A percentile compares a stretch with the other conserved stretches of the same genome.
These are phyloP conservation scores for Rhynchophorus ferrugineus DNA, from an alignment of 1,140 invertebrate species.

Conservation along the genomic window DNA sequence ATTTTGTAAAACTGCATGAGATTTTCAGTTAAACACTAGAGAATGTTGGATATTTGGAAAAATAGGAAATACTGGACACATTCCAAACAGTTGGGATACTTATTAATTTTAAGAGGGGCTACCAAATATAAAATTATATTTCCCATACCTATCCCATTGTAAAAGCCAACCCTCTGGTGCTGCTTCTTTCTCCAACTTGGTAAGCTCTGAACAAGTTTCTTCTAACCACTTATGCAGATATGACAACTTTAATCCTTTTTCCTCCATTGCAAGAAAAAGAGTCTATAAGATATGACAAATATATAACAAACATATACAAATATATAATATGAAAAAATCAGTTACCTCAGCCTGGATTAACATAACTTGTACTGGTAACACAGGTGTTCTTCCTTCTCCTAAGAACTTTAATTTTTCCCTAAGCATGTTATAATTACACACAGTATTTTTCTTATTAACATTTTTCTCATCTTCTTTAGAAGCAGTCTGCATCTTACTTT, in stretches of 20 bases:
- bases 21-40: neutral
- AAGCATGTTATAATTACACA: constrained; percentile 27
- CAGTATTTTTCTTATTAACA: constrained; percentile 24
- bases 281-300: constrained; percentile 46
- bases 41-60: neutral
- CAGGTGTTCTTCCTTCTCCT: constrained; percentile 50
- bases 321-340: neutral
- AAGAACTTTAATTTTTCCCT: constrained; percentile 57
- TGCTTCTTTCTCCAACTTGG: constrained; percentile 52
- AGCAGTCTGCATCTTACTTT: constrained; percentile 12
- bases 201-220: constrained; percentile 50
- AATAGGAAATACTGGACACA: too few species aligned
- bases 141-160: constrained; percentile 67
- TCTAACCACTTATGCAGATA: constrained; percentile 55
- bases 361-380: constrained; percentile 58
- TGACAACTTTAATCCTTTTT: constrained; percentile 48
- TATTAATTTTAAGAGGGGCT: too few species aligned
- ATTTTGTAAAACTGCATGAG: constrained; percentile 4
- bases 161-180: constrained; percentile 62
- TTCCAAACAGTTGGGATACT: too few species aligned
- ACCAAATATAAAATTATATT: neutral
- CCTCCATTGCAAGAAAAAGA: constrained; percentile 53
- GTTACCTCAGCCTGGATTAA: constrained; percentile 57
- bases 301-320: neutral
- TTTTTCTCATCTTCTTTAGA: constrained; percentile 21